Base-by-base conservation (phyloP, 2,797 vertebrate genomes). In the Uromys caudimaculatus region DNA sequence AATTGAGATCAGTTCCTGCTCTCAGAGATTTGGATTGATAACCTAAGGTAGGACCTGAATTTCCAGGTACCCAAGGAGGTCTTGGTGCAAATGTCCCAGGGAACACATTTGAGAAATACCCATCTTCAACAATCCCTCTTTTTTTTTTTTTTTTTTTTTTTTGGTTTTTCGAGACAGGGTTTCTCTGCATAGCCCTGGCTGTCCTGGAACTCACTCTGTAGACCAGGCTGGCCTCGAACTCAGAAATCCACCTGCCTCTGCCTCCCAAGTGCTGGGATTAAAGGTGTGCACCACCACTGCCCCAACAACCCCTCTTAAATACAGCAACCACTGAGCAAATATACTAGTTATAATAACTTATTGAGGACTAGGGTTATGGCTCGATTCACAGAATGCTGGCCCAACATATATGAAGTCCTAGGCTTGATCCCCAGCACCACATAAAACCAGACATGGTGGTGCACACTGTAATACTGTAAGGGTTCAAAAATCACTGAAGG, bases 111-210 rank as follows among this genome's bases (percentile, higher is more conserved):
- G 76, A 96, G 17, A 95, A 96, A 86, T 60, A 41, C 54, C 23
- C 23, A 91, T 90, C 58, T 77, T 86, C 73, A 96, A 84, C 35
- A 92, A 19, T 4, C 32, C 32, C 54, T 97, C 67, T 76, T 94
- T n/a, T n/a, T n/a, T n/a, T n/a, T n/a, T n/a, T n/a, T n/a, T n/a
- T n/a, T n/a, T n/a, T n/a, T n/a, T n/a, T n/a, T n/a, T n/a, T n/a
- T n/a, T n/a, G n/a, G n/a, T n/a, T n/a, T n/a, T n/a, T n/a, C n/a
- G n/a, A n/a, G n/a, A n/a, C n/a, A n/a, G n/a, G n/a, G n/a, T n/a
- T n/a, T n/a, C n/a, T n/a, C n/a, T n/a, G n/a, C n/a, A n/a, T n/a
- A n/a, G n/a, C n/a, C n/a, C n/a, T n/a, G n/a, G n/a, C n/a, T n/a
- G n/a, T n/a, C n/a, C n/a, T n/a, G n/a, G n/a, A n/a, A n/a, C n/a